Evolutionary conservation across 1,140 invertebrate genomes (phyloP), one percentile per base, ranked within the genome.

Genomic region (Calycopis cecrops): DNA sequence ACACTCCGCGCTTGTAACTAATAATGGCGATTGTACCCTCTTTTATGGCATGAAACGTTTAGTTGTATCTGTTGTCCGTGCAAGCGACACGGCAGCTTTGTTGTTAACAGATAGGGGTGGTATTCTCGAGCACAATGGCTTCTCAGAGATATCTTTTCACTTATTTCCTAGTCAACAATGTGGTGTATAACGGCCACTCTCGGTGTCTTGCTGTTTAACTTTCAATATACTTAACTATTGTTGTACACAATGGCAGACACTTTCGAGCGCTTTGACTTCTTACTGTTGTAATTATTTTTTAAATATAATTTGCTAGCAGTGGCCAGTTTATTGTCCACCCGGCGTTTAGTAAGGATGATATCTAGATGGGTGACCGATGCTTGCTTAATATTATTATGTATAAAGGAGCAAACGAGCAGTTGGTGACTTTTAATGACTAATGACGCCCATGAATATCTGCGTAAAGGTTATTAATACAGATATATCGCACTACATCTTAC

Each of bases 1-100:
- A 83, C 80, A 84, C 80, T 84, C 74, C 59, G 67, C 73, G 62
- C 75, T 75, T 82, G 72, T 75, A 72, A 72, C 73, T 83, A 78
- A 83, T 83, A 85, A 86, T 80, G 72, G 74, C 72, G 67, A 77
- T 84, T 85, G 76, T 80, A 69, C 73, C 79, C 74, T 71, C 75
- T 76, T 83, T 83, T 79, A 78, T 75, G 69, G 68, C 60, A 75
- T 83, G 77, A 83, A 85, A 76, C 77, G 80, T 80, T 84, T 84
- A 79, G 66, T 79, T 81, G 82, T 82, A 79, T 75, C 76, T 62
- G 71, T 76, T 77, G 76, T 85, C 69, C 71, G 76, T 73, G 73
- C 65, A 73, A 69, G 75, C 76, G 72, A 73, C 72, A 72, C 71
- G 75, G 78, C 73, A 68, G 71, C 52, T 78, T 83, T 82, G 79